A percentile compares a stretch with the other conserved stretches of the same genome.
Conservation (phyloP, 2,888 invertebrate species). For the Xestia rhomboidea region DNA sequence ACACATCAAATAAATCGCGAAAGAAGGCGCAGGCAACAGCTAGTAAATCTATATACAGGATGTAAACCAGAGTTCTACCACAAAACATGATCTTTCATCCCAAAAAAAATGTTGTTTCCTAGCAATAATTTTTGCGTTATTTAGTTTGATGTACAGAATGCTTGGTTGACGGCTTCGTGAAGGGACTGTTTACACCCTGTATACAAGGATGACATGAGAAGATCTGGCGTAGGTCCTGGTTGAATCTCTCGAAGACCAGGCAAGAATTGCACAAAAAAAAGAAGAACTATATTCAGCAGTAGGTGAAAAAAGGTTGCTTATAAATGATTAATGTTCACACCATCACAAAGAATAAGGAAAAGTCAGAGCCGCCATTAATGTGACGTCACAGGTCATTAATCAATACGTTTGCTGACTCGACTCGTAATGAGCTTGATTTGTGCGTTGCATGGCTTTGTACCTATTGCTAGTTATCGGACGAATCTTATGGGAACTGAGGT, state of each 20-base stretch:
- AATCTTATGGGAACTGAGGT: background rate
- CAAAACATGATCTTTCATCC: no score
- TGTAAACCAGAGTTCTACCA: no score
- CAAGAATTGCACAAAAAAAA: background rate
- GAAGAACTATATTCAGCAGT: background rate
- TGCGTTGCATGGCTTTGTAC: background rate
- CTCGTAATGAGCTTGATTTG: slow-evolving; percentile 36
- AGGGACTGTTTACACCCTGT: no score
- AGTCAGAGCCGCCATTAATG: slow-evolving; percentile 1
- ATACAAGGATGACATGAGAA: background rate
- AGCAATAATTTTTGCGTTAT: no score
- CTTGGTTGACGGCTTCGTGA: no score
- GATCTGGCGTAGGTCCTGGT: background rate
- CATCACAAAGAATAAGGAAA: slow-evolving; percentile 39
- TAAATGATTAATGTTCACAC: slow-evolving; percentile 18
- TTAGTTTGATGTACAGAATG: no score
- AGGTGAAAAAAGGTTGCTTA: background rate
- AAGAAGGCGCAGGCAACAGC: no score
- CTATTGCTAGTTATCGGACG: background rate
- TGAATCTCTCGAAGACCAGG: background rate
- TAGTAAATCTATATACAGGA: no score
- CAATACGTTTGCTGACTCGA: slow-evolving; percentile 22
- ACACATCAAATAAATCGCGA: no score
- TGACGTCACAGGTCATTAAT: slow-evolving; percentile 32
- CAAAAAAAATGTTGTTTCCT: no score